Conservation (phyloP, 2,888 invertebrate species). For the Argyra leucocephala region DNA sequence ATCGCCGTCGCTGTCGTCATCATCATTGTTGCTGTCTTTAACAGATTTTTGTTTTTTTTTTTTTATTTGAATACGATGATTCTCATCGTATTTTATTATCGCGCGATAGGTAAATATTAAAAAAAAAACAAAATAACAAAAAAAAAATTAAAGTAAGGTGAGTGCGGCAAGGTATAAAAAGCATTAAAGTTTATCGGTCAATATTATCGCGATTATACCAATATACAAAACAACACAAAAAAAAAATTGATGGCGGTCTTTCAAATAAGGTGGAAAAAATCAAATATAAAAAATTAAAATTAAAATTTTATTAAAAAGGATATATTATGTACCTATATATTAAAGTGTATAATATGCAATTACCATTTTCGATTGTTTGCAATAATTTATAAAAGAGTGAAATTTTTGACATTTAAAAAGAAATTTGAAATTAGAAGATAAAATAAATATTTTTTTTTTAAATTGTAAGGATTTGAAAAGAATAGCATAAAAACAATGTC, state of each 20-base stretch:
- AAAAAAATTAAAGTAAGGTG: neutral
- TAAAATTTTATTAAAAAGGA: neutral
- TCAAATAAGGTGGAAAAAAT: slow-evolving; percentile 3
- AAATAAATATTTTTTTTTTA: neutral
- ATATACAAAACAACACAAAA: too few species aligned
- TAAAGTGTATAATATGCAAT: neutral
- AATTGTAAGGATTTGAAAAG: too few species aligned
- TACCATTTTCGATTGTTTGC: neutral
- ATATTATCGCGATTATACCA: neutral
- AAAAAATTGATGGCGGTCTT: slow-evolving; percentile 4
- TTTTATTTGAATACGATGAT: neutral
- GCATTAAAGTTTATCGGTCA: neutral
- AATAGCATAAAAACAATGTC: too few species aligned
- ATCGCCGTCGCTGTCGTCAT: neutral
- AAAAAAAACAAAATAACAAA: neutral
- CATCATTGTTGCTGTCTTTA: neutral
- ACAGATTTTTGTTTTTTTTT: neutral
- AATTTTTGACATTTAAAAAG: neutral
- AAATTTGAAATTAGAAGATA: neutral
- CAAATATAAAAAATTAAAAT: neutral
- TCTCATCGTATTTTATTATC: neutral
- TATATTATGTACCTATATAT: too few species aligned
- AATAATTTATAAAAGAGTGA: neutral
- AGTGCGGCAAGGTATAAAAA: neutral
- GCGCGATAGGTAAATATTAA: neutral